Evolutionary conservation across 1,140 invertebrate genomes (phyloP), one percentile per base, ranked within the genome.

Genomic region (Tyrophagus putrescentiae): DNA sequence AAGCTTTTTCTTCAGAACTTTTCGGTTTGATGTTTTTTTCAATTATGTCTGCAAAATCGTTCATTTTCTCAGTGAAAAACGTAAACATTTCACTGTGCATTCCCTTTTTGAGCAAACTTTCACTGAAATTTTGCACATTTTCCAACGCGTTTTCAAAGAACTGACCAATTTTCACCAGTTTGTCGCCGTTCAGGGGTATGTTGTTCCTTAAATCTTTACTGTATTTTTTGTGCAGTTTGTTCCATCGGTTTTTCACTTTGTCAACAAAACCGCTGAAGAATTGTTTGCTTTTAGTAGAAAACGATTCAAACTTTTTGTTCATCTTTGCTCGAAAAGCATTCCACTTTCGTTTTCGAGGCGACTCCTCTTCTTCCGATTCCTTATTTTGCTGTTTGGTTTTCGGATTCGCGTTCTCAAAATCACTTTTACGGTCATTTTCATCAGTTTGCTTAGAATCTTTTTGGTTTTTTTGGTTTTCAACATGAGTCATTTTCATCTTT

Each of bases 51-150:
- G 52, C 9, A 54, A 54, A 54, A 25, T 54, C 28, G 27, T 33
- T 36, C 25, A 54, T 31, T 27, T 34, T 31, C 21, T 54, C 52
- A 29, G 52, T 31, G 27, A 54, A 25, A 54, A 34, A 54, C 11
- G 3, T 36, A 7, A 54, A n/a, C 3, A 54, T 25, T 11, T 54
- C 52, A 48, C 45, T 48, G 7, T 33, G 52, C 13, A 54, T 27
- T 54, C 3, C 3, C 27, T 54, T 54, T 11, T 54, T 13, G 11
- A 54, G 9, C 11, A 54, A n/a, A 21, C 1, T 11, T 7, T 32
- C 25, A 2, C 52, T 54, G 28, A 27, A 27, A 23, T 54, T 54
- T 1, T 54, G 3, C 2, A 13, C 52, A 54, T 54, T 32, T 34
- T 21, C 27, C 32, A 27, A 18, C 3, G 52, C 13, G n/a, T 54